These are phyloP conservation scores for Lacerta viridis DNA, from an alignment of 2,797 vertebrate genomes.

Conservation along the genomic window DNA sequence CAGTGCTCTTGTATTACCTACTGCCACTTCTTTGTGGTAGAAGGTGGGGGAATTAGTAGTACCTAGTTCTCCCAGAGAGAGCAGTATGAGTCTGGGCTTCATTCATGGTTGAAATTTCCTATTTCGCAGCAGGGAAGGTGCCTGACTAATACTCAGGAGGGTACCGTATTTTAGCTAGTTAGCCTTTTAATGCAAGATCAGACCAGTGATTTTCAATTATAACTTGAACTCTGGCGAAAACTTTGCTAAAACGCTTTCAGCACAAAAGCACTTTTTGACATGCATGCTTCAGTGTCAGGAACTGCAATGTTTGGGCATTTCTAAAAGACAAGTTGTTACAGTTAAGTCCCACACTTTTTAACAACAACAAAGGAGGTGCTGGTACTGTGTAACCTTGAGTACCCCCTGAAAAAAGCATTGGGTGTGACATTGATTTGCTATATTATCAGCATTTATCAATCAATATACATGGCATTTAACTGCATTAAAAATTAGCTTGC, in stretches of 20 bases:
- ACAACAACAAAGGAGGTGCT: too few relatives aligned
- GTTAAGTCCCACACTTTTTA: too few relatives aligned
- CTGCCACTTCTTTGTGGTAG: background rate
- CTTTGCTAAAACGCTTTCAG: conserved; percentile 7
- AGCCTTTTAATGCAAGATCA: conserved; percentile 18
- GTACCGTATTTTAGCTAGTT: background rate
- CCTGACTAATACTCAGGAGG: conserved; percentile 8
- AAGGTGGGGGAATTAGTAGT: background rate
- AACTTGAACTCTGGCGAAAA: background rate
- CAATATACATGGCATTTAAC: background rate
- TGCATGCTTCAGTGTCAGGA: conserved; percentile 1
- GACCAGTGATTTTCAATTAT: conserved; percentile 18
- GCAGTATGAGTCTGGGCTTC: background rate
- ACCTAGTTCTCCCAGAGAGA: conserved; percentile 8
- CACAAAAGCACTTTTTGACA: conserved; percentile 11
- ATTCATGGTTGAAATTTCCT: conserved; percentile 12
- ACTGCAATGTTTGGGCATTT: background rate
- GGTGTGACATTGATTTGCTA: background rate
- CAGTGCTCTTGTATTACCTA: background rate
- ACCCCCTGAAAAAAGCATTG: too few relatives aligned
- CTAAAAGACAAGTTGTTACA: background rate
- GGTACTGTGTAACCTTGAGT: too few relatives aligned
- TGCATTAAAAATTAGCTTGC: background rate
- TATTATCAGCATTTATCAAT: background rate
- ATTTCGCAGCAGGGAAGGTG: background rate